Evolutionary conservation across 92 coral and sea anemone species (phyloP), one percentile per base, ranked within the genome.

Genomic region (Porites rus): DNA sequence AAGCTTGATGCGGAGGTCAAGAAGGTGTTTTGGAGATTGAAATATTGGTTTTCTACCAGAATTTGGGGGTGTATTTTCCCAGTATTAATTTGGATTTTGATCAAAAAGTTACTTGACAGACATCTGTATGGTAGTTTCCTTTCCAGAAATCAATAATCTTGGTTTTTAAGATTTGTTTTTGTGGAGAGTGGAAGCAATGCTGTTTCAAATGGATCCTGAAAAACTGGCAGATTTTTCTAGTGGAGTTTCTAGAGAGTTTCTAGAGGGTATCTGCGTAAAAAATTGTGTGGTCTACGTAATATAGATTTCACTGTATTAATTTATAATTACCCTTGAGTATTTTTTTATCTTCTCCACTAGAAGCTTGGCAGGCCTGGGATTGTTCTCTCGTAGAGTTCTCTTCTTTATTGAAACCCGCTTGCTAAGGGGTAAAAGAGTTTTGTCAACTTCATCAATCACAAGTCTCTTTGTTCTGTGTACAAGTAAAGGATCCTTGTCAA

Each of bases 381-480:
- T 94, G 51, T 81, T 62, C 18, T 86, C 93, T 14, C 96, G 90
- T 19, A 65, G 64, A 46, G 83, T 62, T 8, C 93, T 53, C 81
- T 82, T 91, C 84, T 94, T 94, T 75, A 77, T 62, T 25, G 96
- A 79, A 1, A 96, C 83, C 61, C 89, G 86, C 53, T 54, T 76
- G 74, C 88, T 91, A 10, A 94, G 88, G 10, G 98, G 98, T 19
- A 88, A 84, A 60, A 94, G 82, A 65, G 87, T 85, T 74, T 94
- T 94, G 88, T 94, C 98, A 10, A 94, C 96, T 83, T 94, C 98
- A 83, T 94, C 98, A 13, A 94, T 92, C 20, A 94, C 87, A 43
- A 94, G 88, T 51, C 96, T 78, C 86, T 91, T 94, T 25, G 98
- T 93, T 87, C 73, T 89, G 16, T 76, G 88, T 43, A 93, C 88